A percentile compares a stretch with the other conserved stretches of the same genome.
These are phyloP conservation scores for Hyperopisus bebe DNA, from an alignment of 2,113 vertebrate genomes.

Conservation along the genomic window DNA sequence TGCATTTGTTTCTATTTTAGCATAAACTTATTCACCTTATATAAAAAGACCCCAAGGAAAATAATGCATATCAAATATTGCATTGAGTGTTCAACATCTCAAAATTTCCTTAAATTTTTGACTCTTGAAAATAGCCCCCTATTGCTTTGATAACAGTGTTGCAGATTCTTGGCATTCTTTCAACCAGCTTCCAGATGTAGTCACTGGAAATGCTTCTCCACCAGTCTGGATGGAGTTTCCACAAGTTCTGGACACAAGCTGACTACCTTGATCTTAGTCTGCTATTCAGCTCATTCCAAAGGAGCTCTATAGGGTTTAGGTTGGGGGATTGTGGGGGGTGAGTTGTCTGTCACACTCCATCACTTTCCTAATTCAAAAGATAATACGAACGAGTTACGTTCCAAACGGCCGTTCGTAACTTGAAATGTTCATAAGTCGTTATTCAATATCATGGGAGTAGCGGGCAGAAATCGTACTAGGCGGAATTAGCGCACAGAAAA, in stretches of 20 bases:
- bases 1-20: not conserved
- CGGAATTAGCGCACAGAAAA: no score
- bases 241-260: not conserved
- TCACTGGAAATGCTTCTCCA: not conserved
- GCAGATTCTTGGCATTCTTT: no score
- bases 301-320: not conserved
- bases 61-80: not conserved
- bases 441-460: no score
- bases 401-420: no score
- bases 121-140: no score
- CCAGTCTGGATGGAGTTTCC: not conserved
- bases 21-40: not conserved
- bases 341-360: not conserved
- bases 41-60: not conserved
- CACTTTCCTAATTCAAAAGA: not conserved
- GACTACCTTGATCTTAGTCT: not conserved
- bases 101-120: no score
- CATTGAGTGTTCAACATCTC: not conserved
- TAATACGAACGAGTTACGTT: not conserved
- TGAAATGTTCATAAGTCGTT: no score
- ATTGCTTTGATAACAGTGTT: no score
- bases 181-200: no score
- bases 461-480: no score
- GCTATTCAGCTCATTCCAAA: not conserved
- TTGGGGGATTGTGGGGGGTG: not conserved